phyloP scores from a whole-genome alignment of 2,888 invertebrate genomes.

The Micropterix aruncella region DNA sequence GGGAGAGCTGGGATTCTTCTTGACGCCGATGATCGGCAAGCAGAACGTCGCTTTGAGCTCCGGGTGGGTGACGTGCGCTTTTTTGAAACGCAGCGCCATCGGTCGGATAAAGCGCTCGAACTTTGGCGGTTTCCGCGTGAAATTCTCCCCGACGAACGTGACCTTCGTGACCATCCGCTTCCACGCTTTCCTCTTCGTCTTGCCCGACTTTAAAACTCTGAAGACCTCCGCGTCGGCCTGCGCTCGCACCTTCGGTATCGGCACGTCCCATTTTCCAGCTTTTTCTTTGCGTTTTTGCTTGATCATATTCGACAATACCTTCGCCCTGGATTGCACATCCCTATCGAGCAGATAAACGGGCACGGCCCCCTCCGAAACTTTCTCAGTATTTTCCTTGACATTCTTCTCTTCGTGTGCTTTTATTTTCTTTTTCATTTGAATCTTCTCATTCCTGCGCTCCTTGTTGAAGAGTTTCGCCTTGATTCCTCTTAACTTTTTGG shows the following conservation, averaged over 20 bases:
- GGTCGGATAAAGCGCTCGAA: conserved; percentile 97
- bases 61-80: conserved; percentile 98
- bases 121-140: conserved; percentile 97
- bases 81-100: conserved; percentile 92
- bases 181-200: conserved; percentile 92
- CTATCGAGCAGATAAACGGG: conserved; percentile 96
- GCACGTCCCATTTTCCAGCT: conserved; percentile 99
- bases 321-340: conserved; percentile 86
- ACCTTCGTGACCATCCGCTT: conserved; percentile 99
- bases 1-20: conserved; percentile 95
- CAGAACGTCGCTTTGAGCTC: conserved; percentile 97
- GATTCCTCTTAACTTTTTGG: conserved; percentile 83
- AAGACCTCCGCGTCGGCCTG: conserved; percentile 96
- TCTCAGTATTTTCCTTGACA: conserved; percentile 71
- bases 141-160: conserved; percentile 94
- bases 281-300: conserved; percentile 99
- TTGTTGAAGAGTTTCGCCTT: conserved; percentile 98
- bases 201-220: conserved; percentile 82
- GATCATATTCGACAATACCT: conserved; percentile 96
- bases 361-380: conserved; percentile 79
- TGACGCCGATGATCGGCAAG: conserved; percentile 95
- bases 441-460: conserved; percentile 92
- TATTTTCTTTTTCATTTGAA: conserved; percentile 98
- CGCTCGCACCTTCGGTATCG: conserved; percentile 94
- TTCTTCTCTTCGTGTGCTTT: conserved; percentile 94